Conservation (phyloP, 1,140 invertebrate species). For the Hyposmocoma kahamanoa region DNA sequence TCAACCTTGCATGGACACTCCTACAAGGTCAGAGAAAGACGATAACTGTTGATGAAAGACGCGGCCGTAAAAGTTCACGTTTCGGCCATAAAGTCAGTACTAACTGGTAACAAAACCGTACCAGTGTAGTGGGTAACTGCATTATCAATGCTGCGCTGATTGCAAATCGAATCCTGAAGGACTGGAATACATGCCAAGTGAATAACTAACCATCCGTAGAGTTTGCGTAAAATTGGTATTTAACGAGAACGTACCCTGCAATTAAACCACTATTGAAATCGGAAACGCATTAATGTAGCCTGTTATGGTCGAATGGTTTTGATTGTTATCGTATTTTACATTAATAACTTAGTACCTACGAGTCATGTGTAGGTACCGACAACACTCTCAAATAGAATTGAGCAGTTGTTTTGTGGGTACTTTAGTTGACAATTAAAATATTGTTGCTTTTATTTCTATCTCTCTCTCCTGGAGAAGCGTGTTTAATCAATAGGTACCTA, state of each 20-base stretch:
- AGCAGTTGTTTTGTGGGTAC: no score
- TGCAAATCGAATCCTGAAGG: no score
- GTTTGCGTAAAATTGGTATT: background rate
- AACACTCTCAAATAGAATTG: no score
- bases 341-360: background rate
- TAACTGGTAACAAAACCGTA: no score
- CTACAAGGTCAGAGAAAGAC: background rate
- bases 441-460: no score
- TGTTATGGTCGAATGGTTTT: conserved; percentile 13
- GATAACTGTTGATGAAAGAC: background rate
- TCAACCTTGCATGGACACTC: background rate
- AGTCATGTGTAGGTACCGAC: no score
- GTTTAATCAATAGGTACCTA: no score
- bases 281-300: conserved; percentile 18
- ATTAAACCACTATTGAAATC: conserved; percentile 20
- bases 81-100: background rate
- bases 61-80: background rate
- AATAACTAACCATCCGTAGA: background rate
- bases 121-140: no score
- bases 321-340: conserved; percentile 4
- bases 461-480: no score
- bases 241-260: conserved; percentile 10
- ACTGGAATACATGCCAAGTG: no score
- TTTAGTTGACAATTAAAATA: no score
- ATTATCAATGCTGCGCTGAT: no score